Evolutionary conservation across 2,113 vertebrate genomes (phyloP).

Genomic region (Crocuta crocuta): DNA sequence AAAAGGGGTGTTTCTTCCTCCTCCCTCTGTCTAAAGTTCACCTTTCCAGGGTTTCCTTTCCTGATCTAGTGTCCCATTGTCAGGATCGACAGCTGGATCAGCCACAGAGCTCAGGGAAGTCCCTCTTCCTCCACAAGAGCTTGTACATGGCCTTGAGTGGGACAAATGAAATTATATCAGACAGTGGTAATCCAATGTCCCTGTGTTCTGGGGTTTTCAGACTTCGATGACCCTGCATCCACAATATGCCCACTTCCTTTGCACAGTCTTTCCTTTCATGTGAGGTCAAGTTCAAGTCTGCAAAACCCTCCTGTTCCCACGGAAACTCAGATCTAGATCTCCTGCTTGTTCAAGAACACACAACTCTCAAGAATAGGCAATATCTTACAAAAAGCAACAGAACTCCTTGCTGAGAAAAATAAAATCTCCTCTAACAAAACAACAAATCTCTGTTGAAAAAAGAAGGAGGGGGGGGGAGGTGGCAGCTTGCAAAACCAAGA

Average conservation of each 20-base stretch:
- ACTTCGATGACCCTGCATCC: not conserved
- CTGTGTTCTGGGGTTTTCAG: not conserved
- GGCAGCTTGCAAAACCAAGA: not conserved
- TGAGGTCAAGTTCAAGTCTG: not conserved
- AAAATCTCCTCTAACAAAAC: conserved; percentile 31
- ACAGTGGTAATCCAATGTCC: too few relatives aligned
- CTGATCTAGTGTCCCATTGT: fast-evolving
- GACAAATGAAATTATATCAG: not conserved
- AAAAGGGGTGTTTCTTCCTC: not conserved
- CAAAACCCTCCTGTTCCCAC: not conserved
- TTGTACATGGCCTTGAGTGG: fast-evolving
- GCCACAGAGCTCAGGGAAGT: too few relatives aligned
- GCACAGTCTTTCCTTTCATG: not conserved
- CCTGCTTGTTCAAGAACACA: not conserved
- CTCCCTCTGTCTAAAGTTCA: not conserved
- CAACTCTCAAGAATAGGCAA: not conserved
- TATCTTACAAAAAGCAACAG: not conserved
- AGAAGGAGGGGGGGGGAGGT: too few relatives aligned
- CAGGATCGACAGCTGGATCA: not conserved
- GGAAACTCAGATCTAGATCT: not conserved
- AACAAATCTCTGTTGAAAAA: not conserved
- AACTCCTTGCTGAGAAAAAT: not conserved
- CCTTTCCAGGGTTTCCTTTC: not conserved
- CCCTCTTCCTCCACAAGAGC: too few relatives aligned
- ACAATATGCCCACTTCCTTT: not conserved